These are phyloP conservation scores for Drosophila sp. DNA, from an alignment of 1,140 invertebrate genomes.

Conservation along the genomic window DNA sequence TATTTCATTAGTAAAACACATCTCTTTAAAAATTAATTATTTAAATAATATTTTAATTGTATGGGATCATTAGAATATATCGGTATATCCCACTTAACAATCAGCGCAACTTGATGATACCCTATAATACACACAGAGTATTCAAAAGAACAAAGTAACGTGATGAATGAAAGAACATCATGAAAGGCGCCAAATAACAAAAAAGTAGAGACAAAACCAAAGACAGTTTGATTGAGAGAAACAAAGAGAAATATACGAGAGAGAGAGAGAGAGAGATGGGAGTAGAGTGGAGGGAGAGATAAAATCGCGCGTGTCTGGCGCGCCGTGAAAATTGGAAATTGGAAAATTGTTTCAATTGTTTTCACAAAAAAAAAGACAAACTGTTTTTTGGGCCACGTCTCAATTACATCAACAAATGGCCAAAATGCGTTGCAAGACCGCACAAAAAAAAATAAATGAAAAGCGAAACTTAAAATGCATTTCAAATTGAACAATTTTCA, in stretches of 20 bases:
- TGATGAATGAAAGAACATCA: slow-evolving; percentile 20
- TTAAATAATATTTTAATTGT: too few relatives aligned
- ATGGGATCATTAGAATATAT: too few relatives aligned
- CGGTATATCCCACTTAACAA: too few relatives aligned
- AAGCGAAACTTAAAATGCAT: slow-evolving; percentile 33
- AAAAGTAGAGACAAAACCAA: slow-evolving; percentile 13
- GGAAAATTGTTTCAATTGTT: slow-evolving; percentile 47
- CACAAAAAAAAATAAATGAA: slow-evolving; percentile 24
- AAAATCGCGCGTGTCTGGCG: slow-evolving; percentile 27
- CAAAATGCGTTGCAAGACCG: slow-evolving; percentile 39
- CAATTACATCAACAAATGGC: slow-evolving; percentile 55
- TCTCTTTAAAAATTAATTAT: too few relatives aligned
- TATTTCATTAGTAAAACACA: too few relatives aligned
- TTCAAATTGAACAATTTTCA: slow-evolving; percentile 62
- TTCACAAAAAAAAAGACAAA: not conserved
- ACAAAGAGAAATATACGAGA: not conserved
- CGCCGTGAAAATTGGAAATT: slow-evolving; percentile 24
- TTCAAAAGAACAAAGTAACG: slow-evolving; percentile 17
- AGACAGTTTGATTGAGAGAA: slow-evolving; percentile 4
- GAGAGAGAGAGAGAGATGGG: slow-evolving; percentile 1
- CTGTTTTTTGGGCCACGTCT: slow-evolving; percentile 56
- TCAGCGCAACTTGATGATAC: not conserved
- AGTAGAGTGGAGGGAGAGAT: not conserved
- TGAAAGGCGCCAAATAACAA: slow-evolving; percentile 65
- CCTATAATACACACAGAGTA: not conserved